phyloP scores from a whole-genome alignment of 2,113 vertebrate genomes.

The Chloroceryle aenea region DNA sequence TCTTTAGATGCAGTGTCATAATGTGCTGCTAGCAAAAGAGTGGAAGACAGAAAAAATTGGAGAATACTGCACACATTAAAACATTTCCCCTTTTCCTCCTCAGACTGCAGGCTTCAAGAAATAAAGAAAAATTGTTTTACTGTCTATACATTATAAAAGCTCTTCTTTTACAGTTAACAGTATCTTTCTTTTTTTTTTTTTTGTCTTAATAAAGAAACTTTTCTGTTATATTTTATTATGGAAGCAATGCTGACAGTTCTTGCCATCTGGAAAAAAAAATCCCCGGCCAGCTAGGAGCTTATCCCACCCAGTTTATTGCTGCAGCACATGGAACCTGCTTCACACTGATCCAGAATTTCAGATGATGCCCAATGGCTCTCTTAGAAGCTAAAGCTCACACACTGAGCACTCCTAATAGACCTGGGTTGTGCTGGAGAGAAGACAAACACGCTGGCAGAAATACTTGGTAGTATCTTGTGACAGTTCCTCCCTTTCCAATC shows the following conservation, averaged over 20 bases:
- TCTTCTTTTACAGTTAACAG: neutral
- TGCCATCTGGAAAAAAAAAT: conserved; percentile 1
- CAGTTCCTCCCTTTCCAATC: neutral
- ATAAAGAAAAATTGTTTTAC: neutral
- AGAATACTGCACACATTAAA: neutral
- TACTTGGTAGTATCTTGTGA: neutral
- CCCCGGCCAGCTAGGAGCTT: neutral
- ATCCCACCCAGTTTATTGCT: neutral
- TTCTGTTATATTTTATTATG: neutral
- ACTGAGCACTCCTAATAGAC: neutral
- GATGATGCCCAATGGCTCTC: neutral
- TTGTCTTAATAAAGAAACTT: neutral
- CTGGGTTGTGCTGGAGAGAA: neutral
- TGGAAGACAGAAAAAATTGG: neutral
- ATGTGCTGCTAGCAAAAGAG: neutral
- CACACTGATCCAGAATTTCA: neutral
- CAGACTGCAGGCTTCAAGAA: neutral
- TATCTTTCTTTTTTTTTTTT: neutral
- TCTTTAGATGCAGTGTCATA: neutral
- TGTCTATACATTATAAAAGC: neutral
- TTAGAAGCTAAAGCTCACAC: neutral
- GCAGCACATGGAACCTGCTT: neutral
- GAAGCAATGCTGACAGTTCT: neutral
- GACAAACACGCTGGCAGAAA: neutral
- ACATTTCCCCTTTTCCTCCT: neutral